Conservation (phyloP, 2,113 vertebrate genomes). For the Corvus moneduloides region DNA sequence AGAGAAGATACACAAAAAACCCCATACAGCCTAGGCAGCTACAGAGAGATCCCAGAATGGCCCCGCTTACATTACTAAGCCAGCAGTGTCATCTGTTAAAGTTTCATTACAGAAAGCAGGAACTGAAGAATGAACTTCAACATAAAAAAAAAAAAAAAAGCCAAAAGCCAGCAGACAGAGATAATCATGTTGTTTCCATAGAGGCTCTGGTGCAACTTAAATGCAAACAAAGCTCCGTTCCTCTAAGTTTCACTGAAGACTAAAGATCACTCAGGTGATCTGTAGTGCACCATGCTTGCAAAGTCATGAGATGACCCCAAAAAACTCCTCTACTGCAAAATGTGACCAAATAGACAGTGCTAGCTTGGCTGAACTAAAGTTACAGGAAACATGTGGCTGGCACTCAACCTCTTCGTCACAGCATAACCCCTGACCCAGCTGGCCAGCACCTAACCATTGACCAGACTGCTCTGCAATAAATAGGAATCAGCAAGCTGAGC, state of each 20-base stretch:
- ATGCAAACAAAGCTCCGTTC: background rate
- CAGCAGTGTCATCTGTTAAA: background rate
- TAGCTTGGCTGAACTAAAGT: background rate
- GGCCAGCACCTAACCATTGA: background rate
- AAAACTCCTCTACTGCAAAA: background rate
- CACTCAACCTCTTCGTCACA: background rate
- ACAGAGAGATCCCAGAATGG: background rate
- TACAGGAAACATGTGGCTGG: background rate
- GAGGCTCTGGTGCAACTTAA: background rate
- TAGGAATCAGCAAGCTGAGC: background rate
- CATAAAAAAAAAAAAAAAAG: background rate
- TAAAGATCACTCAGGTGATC: background rate
- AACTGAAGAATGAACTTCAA: background rate
- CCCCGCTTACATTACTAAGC: background rate
- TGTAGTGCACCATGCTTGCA: background rate
- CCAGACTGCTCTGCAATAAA: background rate
- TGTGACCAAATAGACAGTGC: background rate
- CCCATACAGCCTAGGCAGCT: background rate
- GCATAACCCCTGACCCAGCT: background rate
- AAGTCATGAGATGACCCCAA: background rate
- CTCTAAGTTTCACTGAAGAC: background rate
- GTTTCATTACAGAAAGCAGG: background rate
- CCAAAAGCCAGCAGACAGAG: background rate
- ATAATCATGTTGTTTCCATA: background rate
- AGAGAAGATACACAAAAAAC: rapidly evolving